A percentile compares a stretch with the other conserved stretches of the same genome.
These are phyloP conservation scores for Albula glossodonta DNA, from an alignment of 2,113 vertebrate species.

Conservation along the genomic window DNA sequence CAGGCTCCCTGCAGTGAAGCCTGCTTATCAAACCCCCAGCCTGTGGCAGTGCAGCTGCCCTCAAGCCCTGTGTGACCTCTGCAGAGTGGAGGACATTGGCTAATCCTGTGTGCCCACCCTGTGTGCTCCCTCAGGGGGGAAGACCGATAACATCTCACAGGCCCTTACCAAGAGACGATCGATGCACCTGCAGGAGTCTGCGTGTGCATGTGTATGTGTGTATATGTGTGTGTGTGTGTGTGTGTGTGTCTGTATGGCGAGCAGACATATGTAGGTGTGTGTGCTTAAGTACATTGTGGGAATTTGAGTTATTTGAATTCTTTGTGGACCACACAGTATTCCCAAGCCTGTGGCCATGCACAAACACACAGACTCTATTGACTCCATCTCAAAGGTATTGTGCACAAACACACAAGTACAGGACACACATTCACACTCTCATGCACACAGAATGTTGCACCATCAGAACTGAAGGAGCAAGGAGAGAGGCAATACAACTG, in stretches of 20 bases:
- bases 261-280: neutral
- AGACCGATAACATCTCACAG: neutral
- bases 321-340: no score
- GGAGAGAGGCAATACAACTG: neutral
- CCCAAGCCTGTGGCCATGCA: neutral
- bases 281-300: neutral
- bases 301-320: neutral
- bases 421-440: neutral
- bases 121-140: neutral
- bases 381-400: no score
- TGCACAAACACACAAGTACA: neutral
- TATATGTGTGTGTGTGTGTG: constrained; percentile 13
- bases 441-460: neutral
- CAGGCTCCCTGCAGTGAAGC: neutral
- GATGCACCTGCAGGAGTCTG: neutral
- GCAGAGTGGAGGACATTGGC: neutral
- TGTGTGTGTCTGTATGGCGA: neutral
- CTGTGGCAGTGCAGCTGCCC: neutral
- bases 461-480: neutral
- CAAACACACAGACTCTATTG: neutral
- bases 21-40: constrained; percentile 1
- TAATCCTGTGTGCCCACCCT: neutral
- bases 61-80: neutral
- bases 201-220: neutral
- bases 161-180: neutral